phyloP scores from a whole-genome alignment of 2,797 vertebrate genomes.

The Arctocebus calabarensis region DNA sequence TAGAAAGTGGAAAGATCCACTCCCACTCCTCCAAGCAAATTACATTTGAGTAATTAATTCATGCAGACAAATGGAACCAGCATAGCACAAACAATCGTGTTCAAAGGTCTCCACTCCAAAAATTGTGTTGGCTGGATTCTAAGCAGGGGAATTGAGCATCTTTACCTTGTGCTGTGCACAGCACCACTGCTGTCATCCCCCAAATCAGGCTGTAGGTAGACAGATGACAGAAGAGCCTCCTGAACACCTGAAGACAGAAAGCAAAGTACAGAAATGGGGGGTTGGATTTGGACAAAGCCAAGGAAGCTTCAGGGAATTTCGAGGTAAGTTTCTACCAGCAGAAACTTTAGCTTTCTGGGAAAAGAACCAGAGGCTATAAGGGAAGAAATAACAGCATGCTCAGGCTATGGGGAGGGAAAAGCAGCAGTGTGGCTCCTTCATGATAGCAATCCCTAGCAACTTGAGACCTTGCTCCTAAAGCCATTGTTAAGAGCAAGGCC shows the following conservation, averaged over 20 bases:
- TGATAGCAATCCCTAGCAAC: neutral
- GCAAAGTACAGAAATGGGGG: slow-evolving; percentile 67
- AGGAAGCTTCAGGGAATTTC: neutral
- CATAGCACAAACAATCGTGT: neutral
- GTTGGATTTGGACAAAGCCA: slow-evolving; percentile 51
- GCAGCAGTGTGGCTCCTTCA: neutral
- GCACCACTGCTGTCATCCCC: slow-evolving; percentile 63
- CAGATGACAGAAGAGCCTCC: slow-evolving; percentile 66
- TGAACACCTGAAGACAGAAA: slow-evolving; percentile 78
- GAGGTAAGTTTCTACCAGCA: neutral
- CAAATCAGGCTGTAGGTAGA: slow-evolving; percentile 78
- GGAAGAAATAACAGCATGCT: slow-evolving; percentile 53
- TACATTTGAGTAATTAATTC: slow-evolving; percentile 13
- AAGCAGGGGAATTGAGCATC: neutral
- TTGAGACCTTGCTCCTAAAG: neutral
- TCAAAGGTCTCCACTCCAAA: neutral
- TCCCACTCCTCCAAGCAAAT: neutral
- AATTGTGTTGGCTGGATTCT: neutral
- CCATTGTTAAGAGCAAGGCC: neutral
- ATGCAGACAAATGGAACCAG: neutral
- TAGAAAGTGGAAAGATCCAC: neutral
- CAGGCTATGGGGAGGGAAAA: neutral
- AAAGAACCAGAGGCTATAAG: neutral
- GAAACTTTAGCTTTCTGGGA: slow-evolving; percentile 25
- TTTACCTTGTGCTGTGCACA: slow-evolving; percentile 81